Conservation (phyloP, 2,113 vertebrate genomes). For the Melanocharis versteri region DNA sequence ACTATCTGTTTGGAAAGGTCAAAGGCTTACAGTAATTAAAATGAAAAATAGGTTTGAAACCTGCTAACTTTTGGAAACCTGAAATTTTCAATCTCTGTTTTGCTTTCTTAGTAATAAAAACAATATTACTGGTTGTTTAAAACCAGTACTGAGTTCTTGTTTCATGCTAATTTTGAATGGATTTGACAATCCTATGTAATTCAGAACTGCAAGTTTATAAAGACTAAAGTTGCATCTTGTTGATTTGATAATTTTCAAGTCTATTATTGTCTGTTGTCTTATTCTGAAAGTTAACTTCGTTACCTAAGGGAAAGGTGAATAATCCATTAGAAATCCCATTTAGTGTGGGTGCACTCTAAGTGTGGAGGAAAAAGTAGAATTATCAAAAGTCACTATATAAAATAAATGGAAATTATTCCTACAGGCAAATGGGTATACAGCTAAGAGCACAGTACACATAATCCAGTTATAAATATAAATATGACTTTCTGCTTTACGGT, state of each 20-base stretch:
- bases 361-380: conserved; percentile 4
- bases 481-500: conserved; percentile 50
- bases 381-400: conserved; percentile 35
- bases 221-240: background rate
- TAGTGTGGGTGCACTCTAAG: background rate
- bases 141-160: background rate
- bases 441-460: conserved; percentile 35
- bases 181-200: background rate
- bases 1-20: background rate
- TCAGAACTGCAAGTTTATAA: background rate
- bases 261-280: background rate
- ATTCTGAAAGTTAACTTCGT: conserved; percentile 4
- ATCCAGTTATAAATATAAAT: conserved; percentile 62
- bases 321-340: conserved; percentile 35
- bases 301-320: conserved; percentile 38
- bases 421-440: background rate
- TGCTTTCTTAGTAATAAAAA: background rate
- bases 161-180: background rate
- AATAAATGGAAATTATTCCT: conserved; percentile 60
- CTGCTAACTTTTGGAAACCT: background rate
- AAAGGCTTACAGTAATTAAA: background rate
- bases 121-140: background rate
- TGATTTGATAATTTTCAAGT: background rate
- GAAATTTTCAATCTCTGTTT: background rate
- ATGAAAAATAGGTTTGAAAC: background rate